Base-by-base conservation (phyloP, 2,797 vertebrate species). In the Podarcis lilfordi region DNA sequence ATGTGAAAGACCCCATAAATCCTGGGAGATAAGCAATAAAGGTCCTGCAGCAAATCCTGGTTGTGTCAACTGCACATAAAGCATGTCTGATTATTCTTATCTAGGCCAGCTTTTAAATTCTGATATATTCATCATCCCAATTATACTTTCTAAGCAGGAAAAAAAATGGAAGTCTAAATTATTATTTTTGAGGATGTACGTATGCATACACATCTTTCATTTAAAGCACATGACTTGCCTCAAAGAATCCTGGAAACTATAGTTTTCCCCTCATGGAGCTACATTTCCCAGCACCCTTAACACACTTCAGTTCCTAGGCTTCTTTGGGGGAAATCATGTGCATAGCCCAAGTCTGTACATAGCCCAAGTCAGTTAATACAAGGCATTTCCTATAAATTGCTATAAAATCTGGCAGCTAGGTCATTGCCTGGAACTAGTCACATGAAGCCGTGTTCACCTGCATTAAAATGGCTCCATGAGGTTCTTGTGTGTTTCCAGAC, bases 1-100 rank as follows among this genome's bases (percentile, higher is more conserved):
- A 9, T 11, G 77, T 79, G 82, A 89, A 92, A 72, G 80, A 50
- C 23, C 61, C 35, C 72, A 85, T 37, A 85, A 91, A 90, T 7
- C 4, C 7, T 9, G 3, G 82, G 19, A 93, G 82, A 80, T 84
- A 91, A 95, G 55, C 1, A 15, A 66, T 79, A 86, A 88, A 87
- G 84, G 32, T 85, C 75, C 80, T 89, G 5, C 76, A 79, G 35
- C 0, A 45, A 72, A 72, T 1, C 9, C 11, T 23, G 2, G 6
- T 89, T 27, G 8, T 74, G 64, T 80, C 88, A 94, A 84, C 78
- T 81, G 19, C 4, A 80, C 13, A 85, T 1, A 86, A 78, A 59
- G 15, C 0, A 0, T 1, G 78, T 10, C 50, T 87, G 27, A 76
- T 78, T 86, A 43, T 80, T 90, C 35, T 85, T 55, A 87, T 3